Evolutionary conservation across 2,888 invertebrate genomes (phyloP).

Genomic region (Scaeva pyrastri): DNA sequence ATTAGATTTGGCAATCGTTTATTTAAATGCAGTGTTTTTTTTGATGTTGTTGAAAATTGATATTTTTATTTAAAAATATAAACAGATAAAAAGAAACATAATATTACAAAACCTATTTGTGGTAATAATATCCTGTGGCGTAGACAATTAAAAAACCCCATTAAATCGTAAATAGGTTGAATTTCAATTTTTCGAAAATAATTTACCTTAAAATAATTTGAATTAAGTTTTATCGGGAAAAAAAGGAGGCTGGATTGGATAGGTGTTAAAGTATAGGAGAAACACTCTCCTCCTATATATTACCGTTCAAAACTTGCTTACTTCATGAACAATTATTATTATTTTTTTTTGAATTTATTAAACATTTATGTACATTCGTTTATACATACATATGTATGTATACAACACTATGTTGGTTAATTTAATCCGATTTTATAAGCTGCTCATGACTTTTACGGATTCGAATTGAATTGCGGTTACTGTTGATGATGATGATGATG

Average conservation of each 20-base stretch:
- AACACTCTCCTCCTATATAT: background rate
- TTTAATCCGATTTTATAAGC: constrained; percentile 71
- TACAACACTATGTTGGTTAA: constrained; percentile 56
- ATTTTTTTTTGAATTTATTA: background rate
- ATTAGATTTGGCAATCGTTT: constrained; percentile 64
- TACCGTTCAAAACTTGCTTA: constrained; percentile 25
- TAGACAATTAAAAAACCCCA: constrained; percentile 38
- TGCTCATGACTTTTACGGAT: constrained; percentile 67
- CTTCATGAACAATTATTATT: constrained; percentile 13
- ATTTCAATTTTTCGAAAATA: background rate
- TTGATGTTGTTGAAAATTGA: no score
- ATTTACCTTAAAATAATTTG: constrained; percentile 49
- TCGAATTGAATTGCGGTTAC: constrained; percentile 63
- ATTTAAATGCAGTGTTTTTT: constrained; percentile 8
- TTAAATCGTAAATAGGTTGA: constrained; percentile 25
- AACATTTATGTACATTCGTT: background rate
- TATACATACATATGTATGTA: constrained; percentile 13
- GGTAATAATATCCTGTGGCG: constrained; percentile 56
- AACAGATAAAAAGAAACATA: background rate
- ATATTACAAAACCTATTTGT: constrained; percentile 37
- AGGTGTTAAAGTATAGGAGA: background rate
- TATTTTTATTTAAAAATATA: constrained; percentile 32
- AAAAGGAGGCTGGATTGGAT: background rate
- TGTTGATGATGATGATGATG: constrained; percentile 26
- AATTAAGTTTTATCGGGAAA: background rate